A percentile compares a stretch with the other conserved stretches of the same genome.
phyloP scores from a whole-genome alignment of 2,888 invertebrate genomes.

The Athrips mouffetella region DNA sequence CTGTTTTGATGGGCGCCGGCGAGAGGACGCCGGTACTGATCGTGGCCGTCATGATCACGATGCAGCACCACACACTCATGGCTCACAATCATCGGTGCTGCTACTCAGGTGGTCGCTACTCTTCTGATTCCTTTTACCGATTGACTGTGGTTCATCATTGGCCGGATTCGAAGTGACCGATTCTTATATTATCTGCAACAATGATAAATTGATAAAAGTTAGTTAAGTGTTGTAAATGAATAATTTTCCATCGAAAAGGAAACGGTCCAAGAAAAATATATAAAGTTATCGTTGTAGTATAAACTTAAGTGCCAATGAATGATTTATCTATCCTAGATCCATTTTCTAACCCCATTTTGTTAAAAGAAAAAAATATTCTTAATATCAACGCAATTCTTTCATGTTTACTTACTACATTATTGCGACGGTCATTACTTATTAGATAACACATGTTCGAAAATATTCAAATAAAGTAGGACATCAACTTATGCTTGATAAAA shows the following conservation, averaged over 20 bases:
- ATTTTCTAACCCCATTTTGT: too few relatives aligned
- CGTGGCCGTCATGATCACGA: constrained; percentile 68
- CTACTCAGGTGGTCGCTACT: constrained; percentile 18
- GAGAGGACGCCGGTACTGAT: constrained; percentile 63
- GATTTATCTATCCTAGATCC: too few relatives aligned
- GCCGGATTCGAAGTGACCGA: background rate
- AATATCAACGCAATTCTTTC: too few relatives aligned
- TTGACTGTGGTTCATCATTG: background rate
- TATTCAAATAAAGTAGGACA: too few relatives aligned
- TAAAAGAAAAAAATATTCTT: too few relatives aligned
- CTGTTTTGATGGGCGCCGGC: constrained; percentile 63
- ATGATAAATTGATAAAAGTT: background rate
- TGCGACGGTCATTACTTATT: too few relatives aligned
- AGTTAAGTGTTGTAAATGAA: background rate
- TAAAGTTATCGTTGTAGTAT: too few relatives aligned
- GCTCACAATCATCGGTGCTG: constrained; percentile 63
- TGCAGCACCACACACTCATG: constrained; percentile 72
- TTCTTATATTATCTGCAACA: background rate
- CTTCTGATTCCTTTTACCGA: background rate
- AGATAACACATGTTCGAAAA: too few relatives aligned
- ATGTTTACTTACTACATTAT: too few relatives aligned
- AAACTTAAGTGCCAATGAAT: too few relatives aligned
- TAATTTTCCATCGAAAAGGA: background rate
- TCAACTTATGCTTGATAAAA: too few relatives aligned
- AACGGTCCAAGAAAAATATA: too few relatives aligned